Conservation (phyloP, 2,888 invertebrate genomes). For the Serripes groenlandicus region DNA sequence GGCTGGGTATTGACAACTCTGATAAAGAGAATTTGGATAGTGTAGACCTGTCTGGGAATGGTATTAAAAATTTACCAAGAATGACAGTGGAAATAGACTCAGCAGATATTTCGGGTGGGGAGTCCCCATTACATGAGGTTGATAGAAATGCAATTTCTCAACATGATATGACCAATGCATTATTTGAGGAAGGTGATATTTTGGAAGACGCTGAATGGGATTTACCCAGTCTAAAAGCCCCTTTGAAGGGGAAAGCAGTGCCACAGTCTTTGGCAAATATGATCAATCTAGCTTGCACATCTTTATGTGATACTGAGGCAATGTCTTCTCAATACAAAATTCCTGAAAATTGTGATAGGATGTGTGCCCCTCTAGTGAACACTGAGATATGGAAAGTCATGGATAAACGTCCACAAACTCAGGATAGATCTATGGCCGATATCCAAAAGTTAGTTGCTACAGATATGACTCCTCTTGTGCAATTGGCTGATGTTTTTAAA, state of each 20-base stretch:
- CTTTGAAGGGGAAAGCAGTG: constrained; percentile 29
- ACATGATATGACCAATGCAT: not conserved
- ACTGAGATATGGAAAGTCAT: no score
- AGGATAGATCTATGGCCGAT: not conserved
- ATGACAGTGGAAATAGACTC: not conserved
- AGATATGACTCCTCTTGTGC: not conserved
- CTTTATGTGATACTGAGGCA: constrained; percentile 29
- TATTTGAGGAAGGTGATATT: not conserved
- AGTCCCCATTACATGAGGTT: not conserved
- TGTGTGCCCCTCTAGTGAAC: constrained; percentile 10
- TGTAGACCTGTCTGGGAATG: no score
- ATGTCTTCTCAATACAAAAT: constrained; percentile 20
- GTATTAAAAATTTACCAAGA: constrained; percentile 7
- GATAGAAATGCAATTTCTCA: not conserved
- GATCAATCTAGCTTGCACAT: constrained; percentile 30
- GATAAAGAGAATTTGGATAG: no score
- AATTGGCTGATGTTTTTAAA: constrained; percentile 10
- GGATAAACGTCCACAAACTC: no score
- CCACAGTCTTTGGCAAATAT: constrained; percentile 10
- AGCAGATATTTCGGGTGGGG: not conserved
- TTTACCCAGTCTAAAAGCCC: constrained; percentile 12
- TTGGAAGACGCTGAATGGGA: not conserved
- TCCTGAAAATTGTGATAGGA: constrained; percentile 29
- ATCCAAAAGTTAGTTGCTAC: constrained; percentile 1
- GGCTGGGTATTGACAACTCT: no score